These are phyloP conservation scores for Labeo calbasu DNA, from an alignment of 2,797 vertebrate genomes.

Conservation along the genomic window DNA sequence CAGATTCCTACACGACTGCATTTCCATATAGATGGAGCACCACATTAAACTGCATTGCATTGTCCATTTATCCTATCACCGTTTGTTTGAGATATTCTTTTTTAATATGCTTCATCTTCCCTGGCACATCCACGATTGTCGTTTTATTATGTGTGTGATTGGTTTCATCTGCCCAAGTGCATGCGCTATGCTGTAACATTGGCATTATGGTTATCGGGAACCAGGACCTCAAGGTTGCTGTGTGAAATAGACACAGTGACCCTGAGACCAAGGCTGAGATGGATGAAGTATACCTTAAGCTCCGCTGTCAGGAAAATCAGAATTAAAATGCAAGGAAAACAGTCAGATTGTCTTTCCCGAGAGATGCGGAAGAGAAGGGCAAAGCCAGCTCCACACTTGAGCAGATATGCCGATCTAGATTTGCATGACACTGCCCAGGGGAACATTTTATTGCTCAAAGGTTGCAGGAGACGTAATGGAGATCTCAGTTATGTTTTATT, in stretches of 20 bases:
- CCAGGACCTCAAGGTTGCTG: constrained; percentile 42
- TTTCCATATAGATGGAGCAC: constrained; percentile 84
- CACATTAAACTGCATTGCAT: constrained; percentile 73
- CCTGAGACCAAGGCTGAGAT: constrained; percentile 49
- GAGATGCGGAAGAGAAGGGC: constrained; percentile 54
- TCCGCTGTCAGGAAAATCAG: constrained; percentile 73
- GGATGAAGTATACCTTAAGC: constrained; percentile 61
- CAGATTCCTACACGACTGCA: constrained; percentile 62
- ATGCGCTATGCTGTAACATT: constrained; percentile 49
- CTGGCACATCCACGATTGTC: constrained; percentile 62
- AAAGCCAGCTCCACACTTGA: constrained; percentile 66
- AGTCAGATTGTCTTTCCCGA: constrained; percentile 76
- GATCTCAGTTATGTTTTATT: constrained; percentile 25
- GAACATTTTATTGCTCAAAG: constrained; percentile 10
- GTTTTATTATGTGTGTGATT: constrained; percentile 69
- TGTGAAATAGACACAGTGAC: constrained; percentile 36
- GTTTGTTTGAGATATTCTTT: constrained; percentile 73
- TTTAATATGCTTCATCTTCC: constrained; percentile 69
- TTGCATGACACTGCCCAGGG: constrained; percentile 73
- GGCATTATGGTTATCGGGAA: constrained; percentile 48
- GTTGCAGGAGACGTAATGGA: neutral
- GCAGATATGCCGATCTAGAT: constrained; percentile 77
- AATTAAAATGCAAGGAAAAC: constrained; percentile 83
- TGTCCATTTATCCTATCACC: constrained; percentile 71
- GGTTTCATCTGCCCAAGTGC: constrained; percentile 67